Conservation (phyloP, 2,888 invertebrate species). For the Prosapia bicincta region DNA sequence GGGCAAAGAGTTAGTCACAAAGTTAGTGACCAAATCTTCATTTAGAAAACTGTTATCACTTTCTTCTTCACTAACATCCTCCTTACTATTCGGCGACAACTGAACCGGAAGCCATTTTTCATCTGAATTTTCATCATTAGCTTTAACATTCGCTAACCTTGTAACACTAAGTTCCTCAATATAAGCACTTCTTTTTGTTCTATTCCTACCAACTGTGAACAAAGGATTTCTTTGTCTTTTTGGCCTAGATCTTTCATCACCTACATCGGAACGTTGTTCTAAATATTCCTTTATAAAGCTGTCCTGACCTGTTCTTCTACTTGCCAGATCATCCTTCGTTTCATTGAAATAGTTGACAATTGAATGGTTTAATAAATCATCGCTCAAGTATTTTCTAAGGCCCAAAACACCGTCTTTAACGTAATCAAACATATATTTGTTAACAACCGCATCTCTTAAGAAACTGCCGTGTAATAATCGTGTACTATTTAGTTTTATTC, state of each 20-base stretch:
- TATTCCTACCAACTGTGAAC: not conserved
- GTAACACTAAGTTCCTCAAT: not conserved
- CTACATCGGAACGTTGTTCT: not conserved
- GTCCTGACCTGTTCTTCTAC: not conserved
- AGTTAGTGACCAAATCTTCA: conserved; percentile 24
- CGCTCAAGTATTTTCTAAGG: not conserved
- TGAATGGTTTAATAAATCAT: not conserved
- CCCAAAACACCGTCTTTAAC: not conserved
- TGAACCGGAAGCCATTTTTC: conserved; percentile 15
- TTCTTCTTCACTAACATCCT: not conserved
- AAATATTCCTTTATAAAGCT: not conserved
- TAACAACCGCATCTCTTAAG: not conserved
- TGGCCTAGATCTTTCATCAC: conserved; percentile 2
- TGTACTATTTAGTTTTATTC: not conserved
- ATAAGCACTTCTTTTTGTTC: not conserved
- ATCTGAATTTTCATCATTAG: not conserved
- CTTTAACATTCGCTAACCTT: not conserved
- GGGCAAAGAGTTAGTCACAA: conserved; percentile 32
- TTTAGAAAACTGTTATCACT: not conserved
- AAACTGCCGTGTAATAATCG: not conserved
- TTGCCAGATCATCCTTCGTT: not conserved
- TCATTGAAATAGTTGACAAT: not conserved
- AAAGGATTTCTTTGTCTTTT: conserved; percentile 5
- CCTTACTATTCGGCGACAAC: not conserved
- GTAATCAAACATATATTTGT: not conserved